Evolutionary conservation across 2,113 vertebrate genomes (phyloP).

Genomic region (Penelope pileata): DNA sequence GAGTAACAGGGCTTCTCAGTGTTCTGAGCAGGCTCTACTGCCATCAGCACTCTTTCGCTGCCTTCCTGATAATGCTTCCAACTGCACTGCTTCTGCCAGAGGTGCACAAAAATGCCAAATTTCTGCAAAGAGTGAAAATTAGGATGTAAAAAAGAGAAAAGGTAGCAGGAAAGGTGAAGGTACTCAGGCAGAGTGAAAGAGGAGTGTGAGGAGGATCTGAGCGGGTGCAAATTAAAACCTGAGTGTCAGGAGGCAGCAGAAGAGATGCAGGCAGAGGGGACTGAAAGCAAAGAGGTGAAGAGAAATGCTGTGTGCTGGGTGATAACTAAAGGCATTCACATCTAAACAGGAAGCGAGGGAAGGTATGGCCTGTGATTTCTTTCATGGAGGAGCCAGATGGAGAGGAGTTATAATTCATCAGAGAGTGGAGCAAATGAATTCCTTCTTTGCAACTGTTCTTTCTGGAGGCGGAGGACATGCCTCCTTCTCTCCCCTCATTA

Average conservation of each 20-base stretch:
- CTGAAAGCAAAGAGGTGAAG: background rate
- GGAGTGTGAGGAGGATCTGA: background rate
- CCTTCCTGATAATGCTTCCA: background rate
- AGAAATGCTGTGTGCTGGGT: background rate
- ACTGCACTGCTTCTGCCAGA: background rate
- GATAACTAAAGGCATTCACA: background rate
- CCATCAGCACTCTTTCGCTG: background rate
- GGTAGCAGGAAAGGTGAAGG: background rate
- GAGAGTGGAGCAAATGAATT: background rate
- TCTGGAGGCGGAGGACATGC: background rate
- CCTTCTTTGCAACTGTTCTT: background rate
- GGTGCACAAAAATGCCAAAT: background rate
- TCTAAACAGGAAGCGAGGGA: rapidly evolving
- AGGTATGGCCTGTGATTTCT: background rate
- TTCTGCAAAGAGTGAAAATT: background rate
- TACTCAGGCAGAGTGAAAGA: background rate
- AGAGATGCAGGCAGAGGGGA: background rate
- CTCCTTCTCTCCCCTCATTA: background rate
- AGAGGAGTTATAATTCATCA: background rate
- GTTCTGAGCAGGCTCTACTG: background rate
- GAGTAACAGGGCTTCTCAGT: background rate
- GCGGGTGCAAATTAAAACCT: background rate
- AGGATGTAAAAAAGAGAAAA: background rate
- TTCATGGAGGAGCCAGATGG: background rate
- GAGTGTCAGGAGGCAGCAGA: background rate